phyloP scores from a whole-genome alignment of 2,113 vertebrate species.

The Pollachius pollachius region DNA sequence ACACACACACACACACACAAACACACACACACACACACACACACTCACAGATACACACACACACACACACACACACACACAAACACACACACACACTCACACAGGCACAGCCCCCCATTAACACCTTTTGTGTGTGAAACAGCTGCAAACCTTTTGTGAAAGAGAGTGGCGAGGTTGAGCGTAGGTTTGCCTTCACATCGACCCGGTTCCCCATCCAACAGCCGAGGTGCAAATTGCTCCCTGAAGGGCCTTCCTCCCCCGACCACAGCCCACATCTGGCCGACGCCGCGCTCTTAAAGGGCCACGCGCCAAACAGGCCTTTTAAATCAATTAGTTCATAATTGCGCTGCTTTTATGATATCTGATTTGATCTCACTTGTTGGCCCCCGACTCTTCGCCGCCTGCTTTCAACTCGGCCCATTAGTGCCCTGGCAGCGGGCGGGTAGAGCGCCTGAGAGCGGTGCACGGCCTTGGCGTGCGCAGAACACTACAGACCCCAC shows the following conservation, averaged over 20 bases:
- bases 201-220: conserved; percentile 1
- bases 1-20: neutral
- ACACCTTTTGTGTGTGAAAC: conserved; percentile 11
- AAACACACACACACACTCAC: conserved; percentile 11
- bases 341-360: conserved; percentile 43
- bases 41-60: too few relatives aligned
- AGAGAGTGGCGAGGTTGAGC: conserved; percentile 4
- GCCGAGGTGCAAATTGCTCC: conserved; percentile 7
- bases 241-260: conserved; percentile 7
- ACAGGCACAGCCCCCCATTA: neutral
- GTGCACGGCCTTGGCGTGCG: conserved; percentile 41
- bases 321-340: conserved; percentile 48
- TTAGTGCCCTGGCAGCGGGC: conserved; percentile 46
- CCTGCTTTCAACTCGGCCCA: conserved; percentile 61
- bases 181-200: conserved; percentile 16
- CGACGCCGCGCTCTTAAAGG: conserved; percentile 25
- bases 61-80: conserved; percentile 4
- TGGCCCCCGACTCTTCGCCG: conserved; percentile 45
- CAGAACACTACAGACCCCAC: conserved; percentile 62
- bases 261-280: conserved; percentile 14
- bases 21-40: neutral
- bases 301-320: conserved; percentile 38
- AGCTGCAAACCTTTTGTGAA: conserved; percentile 7
- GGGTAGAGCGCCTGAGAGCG: conserved; percentile 39
- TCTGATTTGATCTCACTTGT: conserved; percentile 20